Evolutionary conservation across 2,888 invertebrate species (phyloP).

Genomic region (Gisinianus flammeolus): DNA sequence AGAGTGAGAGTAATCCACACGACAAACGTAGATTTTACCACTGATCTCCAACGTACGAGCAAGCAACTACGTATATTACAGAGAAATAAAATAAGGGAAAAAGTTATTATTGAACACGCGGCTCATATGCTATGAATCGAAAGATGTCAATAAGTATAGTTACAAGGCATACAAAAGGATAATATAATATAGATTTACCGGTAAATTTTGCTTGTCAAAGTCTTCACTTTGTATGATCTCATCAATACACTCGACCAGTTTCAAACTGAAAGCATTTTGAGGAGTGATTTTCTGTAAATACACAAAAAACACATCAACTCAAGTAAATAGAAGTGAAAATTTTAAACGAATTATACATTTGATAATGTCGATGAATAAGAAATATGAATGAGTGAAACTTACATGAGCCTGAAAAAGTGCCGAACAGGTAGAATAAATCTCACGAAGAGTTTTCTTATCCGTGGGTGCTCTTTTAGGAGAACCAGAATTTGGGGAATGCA

Average conservation of each 20-base stretch:
- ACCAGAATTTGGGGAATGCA: background rate
- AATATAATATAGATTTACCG: constrained; percentile 33
- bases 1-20: constrained; percentile 53
- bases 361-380: background rate
- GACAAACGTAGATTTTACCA: constrained; percentile 55
- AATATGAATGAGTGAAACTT: constrained; percentile 1
- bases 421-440: constrained; percentile 52
- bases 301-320: background rate
- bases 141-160: no score
- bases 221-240: constrained; percentile 50
- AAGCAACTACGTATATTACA: constrained; percentile 39
- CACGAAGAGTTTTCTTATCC: constrained; percentile 41
- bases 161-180: background rate
- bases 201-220: constrained; percentile 54
- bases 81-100: background rate
- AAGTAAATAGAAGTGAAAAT: no score
- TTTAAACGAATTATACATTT: background rate
- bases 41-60: constrained; percentile 54
- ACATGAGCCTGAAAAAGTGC: constrained; percentile 53
- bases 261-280: constrained; percentile 53
- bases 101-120: background rate
- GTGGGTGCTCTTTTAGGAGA: constrained; percentile 25
- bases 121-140: no score
- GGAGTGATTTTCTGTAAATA: constrained; percentile 53
- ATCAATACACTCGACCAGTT: constrained; percentile 53